Conservation (phyloP, 2,888 invertebrate genomes). For the Chaetogeoica ovagalla region DNA sequence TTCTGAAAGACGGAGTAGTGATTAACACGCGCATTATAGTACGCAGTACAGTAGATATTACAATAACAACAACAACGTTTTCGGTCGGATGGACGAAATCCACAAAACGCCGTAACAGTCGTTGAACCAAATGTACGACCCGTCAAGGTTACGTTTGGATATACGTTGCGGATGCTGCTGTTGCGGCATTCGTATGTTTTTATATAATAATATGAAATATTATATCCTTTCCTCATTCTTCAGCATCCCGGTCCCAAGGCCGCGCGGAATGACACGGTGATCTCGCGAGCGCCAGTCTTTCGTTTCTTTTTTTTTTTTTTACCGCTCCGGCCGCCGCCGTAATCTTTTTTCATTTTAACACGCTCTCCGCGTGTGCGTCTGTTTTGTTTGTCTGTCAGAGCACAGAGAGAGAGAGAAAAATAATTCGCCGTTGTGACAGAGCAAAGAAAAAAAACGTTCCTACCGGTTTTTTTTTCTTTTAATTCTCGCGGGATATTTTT, state of each 20-base stretch:
- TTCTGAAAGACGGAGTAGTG: too few species aligned
- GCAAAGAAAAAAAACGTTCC: too few species aligned
- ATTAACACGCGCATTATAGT: too few species aligned
- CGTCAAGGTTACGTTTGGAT: constrained; percentile 50
- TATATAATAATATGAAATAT: neutral
- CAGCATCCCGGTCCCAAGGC: constrained; percentile 33
- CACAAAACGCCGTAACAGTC: constrained; percentile 46
- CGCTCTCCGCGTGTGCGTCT: too few species aligned
- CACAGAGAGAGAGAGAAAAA: too few species aligned
- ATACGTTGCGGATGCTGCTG: neutral
- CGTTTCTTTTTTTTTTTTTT: too few species aligned
- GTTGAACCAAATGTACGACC: constrained; percentile 49
- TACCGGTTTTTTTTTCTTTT: too few species aligned
- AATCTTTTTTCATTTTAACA: too few species aligned
- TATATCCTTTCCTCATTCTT: constrained; percentile 43
- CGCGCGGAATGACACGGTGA: neutral
- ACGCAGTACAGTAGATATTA: neutral
- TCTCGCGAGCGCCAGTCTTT: too few species aligned
- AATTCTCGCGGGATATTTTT: constrained; percentile 12
- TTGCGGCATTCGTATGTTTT: neutral
- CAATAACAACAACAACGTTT: constrained; percentile 20
- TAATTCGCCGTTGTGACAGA: too few species aligned
- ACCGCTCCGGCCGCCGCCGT: too few species aligned
- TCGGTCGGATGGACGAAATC: constrained; percentile 31
- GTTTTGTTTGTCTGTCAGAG: too few species aligned